Base-by-base conservation (phyloP, 1,140 invertebrate species). In the Drosophila aff. region DNA sequence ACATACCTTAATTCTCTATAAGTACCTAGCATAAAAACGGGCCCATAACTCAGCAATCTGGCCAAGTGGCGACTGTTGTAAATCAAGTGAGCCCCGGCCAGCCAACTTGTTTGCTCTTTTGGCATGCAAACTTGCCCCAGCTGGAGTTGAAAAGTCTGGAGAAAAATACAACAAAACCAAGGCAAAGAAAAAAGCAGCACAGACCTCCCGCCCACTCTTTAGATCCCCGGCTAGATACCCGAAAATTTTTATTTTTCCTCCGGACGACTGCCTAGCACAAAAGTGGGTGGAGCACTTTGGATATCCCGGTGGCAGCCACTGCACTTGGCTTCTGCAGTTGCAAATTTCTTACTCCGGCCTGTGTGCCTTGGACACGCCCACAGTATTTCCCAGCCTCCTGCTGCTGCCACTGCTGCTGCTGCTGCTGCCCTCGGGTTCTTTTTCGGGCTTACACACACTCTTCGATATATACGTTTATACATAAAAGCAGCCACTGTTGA, bases 241-340 rank as follows among this genome's bases (percentile, higher is more conserved):
- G 46, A 79, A 72, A 81, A 61, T 67, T 62, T 60, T 41, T 63
- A 60, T 31, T 66, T 49, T 40, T 53, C 33, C 65, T 50, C 21
- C 62, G 41, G 49, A 26, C 41, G 41, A 26, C 41, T 33, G n/a
- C 33, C 74, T 73, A 77, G 66, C 67, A 49, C 43, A 77, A 76
- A 80, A 77, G 65, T 79, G 76, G 76, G 76, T 79, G 76, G 76
- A 69, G 66, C 76, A 62, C 58, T 31, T 61, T 67, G 40, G 75
- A 46, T 79, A 46, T 79, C 76, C 76, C 76, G 67, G 76, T 79
- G 76, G 76, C 74, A 82, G 74, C 62, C 79, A 82, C 80, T 82
- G 79, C 79, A 82, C 63, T 82, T 82, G 74, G 74, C 80, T 82
- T 74, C 80, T 82, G 80, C 77, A 79, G 77, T 79, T 79, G 77